Conservation (phyloP, 1,140 invertebrate genomes). For the Carposina sasakii region DNA sequence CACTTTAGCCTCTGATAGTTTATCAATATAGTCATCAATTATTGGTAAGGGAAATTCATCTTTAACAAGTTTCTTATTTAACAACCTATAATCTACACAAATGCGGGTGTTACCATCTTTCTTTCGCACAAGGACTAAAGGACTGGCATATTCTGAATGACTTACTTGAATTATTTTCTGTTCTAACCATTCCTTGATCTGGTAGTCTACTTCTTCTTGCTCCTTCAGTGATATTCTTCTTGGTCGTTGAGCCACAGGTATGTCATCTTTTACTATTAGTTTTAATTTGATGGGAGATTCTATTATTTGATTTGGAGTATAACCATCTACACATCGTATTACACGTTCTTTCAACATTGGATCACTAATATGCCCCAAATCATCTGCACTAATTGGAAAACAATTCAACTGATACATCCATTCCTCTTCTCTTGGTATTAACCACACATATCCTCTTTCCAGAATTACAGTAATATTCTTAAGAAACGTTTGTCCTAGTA, state of each 20-base stretch:
- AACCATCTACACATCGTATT: not conserved
- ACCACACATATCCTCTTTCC: no score
- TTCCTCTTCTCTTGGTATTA: no score
- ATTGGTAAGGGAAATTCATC: not conserved
- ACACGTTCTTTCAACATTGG: not conserved
- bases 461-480: no score
- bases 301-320: not conserved
- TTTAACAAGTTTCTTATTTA: slow-evolving; percentile 9
- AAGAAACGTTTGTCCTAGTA: no score
- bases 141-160: slow-evolving; percentile 23
- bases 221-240: slow-evolving; percentile 17
- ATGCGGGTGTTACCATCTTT: slow-evolving; percentile 4
- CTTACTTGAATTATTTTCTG: no score
- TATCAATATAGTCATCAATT: not conserved
- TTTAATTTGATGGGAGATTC: slow-evolving; percentile 18
- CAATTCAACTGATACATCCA: no score
- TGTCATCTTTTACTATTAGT: slow-evolving; percentile 18
- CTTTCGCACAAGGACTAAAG: slow-evolving; percentile 19
- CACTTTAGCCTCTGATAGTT: not conserved
- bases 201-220: slow-evolving; percentile 12
- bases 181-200: slow-evolving; percentile 21
- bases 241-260: slow-evolving; percentile 18
- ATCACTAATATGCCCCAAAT: not conserved
- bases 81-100: slow-evolving; percentile 14
- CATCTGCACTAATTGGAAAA: no score